Evolutionary conservation across 1,140 invertebrate genomes (phyloP).

Genomic region (Neotoxoptera formosana): DNA sequence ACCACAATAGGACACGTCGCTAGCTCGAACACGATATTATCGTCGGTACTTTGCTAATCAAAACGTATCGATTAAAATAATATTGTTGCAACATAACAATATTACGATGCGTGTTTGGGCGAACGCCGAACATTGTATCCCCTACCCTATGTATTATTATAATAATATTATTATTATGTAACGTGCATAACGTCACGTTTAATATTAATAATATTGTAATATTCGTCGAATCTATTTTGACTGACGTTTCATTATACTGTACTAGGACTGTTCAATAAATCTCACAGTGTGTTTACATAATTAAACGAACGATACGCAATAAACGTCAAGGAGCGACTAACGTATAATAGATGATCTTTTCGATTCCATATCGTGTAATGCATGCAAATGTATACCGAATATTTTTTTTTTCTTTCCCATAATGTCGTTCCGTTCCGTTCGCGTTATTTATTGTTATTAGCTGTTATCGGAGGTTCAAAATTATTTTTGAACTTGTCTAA

Average conservation of each 20-base stretch:
- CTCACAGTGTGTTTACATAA: background rate
- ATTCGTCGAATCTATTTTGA: slow-evolving; percentile 9
- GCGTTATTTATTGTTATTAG: background rate
- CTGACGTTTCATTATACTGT: slow-evolving; percentile 12
- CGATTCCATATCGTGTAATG: background rate
- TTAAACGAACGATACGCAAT: slow-evolving; percentile 40
- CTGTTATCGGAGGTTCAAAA: background rate
- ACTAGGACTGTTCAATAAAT: slow-evolving; percentile 20
- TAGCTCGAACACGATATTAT: too few relatives aligned
- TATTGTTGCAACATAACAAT: background rate
- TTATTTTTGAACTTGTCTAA: background rate
- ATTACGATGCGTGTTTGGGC: background rate
- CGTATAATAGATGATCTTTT: slow-evolving; percentile 34
- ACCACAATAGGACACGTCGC: background rate
- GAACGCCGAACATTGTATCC: background rate
- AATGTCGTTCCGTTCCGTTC: background rate
- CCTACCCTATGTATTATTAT: background rate
- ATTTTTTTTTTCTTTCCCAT: background rate
- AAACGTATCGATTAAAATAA: background rate
- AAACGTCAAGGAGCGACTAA: slow-evolving; percentile 18
- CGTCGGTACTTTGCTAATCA: background rate
- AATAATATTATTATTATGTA: background rate
- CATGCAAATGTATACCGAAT: background rate
- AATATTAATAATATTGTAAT: slow-evolving; percentile 22
- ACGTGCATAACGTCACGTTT: background rate